Evolutionary conservation across 2,113 vertebrate genomes (phyloP).

Genomic region (Pteropus alecto): DNA sequence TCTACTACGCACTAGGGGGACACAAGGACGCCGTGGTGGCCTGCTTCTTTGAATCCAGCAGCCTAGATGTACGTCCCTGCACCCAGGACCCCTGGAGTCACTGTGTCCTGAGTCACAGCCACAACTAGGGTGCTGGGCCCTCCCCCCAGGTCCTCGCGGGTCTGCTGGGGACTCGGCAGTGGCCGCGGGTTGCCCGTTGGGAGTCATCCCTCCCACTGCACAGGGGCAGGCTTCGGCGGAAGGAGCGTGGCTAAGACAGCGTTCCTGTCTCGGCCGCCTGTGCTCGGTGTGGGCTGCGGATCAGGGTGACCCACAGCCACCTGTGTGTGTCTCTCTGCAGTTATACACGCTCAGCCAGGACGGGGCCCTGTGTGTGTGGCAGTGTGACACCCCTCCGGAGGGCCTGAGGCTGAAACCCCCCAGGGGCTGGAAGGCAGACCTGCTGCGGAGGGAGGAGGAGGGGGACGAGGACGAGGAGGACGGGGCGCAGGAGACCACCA

Average conservation of each 20-base stretch:
- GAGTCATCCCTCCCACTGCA: accelerated
- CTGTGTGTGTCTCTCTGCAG: constrained; percentile 71
- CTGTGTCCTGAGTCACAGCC: accelerated
- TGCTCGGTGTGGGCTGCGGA: neutral
- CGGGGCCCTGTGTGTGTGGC: constrained; percentile 93
- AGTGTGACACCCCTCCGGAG: constrained; percentile 91
- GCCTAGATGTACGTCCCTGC: constrained; percentile 91
- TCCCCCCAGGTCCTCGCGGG: neutral
- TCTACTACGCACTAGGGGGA: constrained; percentile 95
- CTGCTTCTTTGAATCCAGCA: constrained; percentile 95
- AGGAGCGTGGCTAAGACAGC: accelerated
- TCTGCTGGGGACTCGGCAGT: neutral
- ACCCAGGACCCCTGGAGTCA: too few relatives aligned
- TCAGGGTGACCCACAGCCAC: accelerated
- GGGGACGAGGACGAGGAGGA: constrained; percentile 74
- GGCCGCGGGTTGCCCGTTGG: neutral
- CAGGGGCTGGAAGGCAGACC: constrained; percentile 64
- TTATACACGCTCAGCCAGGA: constrained; percentile 96
- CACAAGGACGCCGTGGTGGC: constrained; percentile 94
- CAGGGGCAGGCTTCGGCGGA: accelerated
- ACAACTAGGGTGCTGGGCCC: neutral
- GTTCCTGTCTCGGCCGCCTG: neutral
- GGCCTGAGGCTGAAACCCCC: constrained; percentile 83
- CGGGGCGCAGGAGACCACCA: constrained; percentile 81
- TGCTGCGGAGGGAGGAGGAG: constrained; percentile 55